These are phyloP conservation scores for Gambusia yucatana DNA, from an alignment of 2,797 vertebrate species.

Conservation along the genomic window DNA sequence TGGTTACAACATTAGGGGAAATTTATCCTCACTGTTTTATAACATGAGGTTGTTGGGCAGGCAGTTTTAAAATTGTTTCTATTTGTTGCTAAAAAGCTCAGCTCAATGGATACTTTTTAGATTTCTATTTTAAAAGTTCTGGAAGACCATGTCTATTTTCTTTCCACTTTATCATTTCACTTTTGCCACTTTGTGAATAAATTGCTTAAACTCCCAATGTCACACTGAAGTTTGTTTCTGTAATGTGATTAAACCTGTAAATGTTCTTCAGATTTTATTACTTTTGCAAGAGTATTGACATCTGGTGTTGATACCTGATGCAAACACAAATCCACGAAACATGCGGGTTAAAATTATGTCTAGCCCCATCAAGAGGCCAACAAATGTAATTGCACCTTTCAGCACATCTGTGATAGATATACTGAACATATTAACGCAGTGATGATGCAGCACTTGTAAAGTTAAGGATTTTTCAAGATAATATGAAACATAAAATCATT, in stretches of 20 bases:
- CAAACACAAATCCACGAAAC: slow-evolving; percentile 1
- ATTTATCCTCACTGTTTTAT: slow-evolving; percentile 30
- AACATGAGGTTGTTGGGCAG: slow-evolving; percentile 38
- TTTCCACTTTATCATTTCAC: background rate
- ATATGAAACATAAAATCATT: background rate
- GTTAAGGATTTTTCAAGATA: background rate
- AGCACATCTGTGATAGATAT: background rate
- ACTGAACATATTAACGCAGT: background rate
- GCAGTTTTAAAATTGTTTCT: background rate
- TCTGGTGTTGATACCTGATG: slow-evolving; percentile 73
- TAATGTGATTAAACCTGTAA: background rate
- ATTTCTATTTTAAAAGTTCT: background rate
- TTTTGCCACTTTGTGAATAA: background rate
- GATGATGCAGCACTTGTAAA: background rate
- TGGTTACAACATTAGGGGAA: slow-evolving; percentile 37
- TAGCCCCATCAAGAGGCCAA: slow-evolving; percentile 39
- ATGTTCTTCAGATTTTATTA: background rate
- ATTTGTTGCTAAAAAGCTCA: background rate
- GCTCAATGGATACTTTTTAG: background rate
- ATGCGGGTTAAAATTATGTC: slow-evolving; percentile 1
- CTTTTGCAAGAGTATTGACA: background rate
- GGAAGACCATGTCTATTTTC: background rate
- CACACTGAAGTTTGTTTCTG: background rate
- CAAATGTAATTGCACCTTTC: slow-evolving; percentile 19
- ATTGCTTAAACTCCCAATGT: background rate